Evolutionary conservation across 2,888 invertebrate species (phyloP), one percentile per base, ranked within the genome.

Genomic region (Lordiphosa fenestrarum): DNA sequence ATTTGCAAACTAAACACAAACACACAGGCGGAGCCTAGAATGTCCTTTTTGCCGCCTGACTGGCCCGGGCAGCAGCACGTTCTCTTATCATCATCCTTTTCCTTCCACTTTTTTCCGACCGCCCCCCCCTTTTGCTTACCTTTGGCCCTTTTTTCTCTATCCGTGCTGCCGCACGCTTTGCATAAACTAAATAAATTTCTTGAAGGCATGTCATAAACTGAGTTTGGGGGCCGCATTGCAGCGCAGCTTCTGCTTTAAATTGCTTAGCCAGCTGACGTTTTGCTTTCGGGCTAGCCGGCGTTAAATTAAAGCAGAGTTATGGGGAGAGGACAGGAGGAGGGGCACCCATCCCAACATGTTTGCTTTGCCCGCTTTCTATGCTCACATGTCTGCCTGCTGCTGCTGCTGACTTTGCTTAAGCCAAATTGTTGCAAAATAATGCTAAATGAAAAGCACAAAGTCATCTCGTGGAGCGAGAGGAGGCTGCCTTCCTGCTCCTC

Each of bases 391-490:
- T 49, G 48, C 55, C 52, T 41, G 52, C 30, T 15, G 53, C 15
- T 47, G 33, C 33, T 33, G 44, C n/a, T 40, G 39, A 30, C 30
- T 30, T 30, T 49, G 37, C 46, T 50, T 23, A 46, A 46, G 23
- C 44, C 30, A 53, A 77, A 77, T 66, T 84, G 71, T 78, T 84
- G 85, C 77, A 69, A 73, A 83, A 83, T 85, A 82, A 85, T 75
- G 69, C 69, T 74, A 72, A 76, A 80, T 82, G 80, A 85, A 85
- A 85, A 85, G 82, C 86, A 80, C 76, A 76, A 69, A 82, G 78
- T 85, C 84, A 85, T 84, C 69, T 36, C 46, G 23, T 21, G 47
- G 55, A 9, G 15, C 21, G 10, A 33, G 5, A 23, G 19, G 19
- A 38, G 4, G 6, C 36, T 10, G 36, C 19, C 30, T 44, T 10